Conservation (phyloP, 2,888 invertebrate genomes). For the Operophtera brumata region DNA sequence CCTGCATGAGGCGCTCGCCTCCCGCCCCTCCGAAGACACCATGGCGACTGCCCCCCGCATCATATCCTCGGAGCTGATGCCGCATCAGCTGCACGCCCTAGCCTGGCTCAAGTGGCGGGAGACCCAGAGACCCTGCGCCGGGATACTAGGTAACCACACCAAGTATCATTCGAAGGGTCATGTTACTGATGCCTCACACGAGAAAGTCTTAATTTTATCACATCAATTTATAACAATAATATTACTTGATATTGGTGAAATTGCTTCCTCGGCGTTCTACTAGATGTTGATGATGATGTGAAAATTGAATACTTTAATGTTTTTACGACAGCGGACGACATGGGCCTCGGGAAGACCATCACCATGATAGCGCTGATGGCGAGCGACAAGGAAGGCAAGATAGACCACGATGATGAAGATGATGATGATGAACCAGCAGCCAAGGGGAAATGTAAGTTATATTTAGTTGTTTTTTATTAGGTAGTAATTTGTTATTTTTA, state of each 20-base stretch:
- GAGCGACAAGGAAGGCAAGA: conserved; percentile 68
- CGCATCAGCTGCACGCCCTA: conserved; percentile 92
- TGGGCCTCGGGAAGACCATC: conserved; percentile 91
- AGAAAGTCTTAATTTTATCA: no score
- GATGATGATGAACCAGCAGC: conserved; percentile 36
- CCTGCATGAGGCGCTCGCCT: conserved; percentile 85
- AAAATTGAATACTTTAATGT: neutral
- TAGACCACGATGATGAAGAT: conserved; percentile 50
- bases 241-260: no score
- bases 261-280: no score
- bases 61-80: conserved; percentile 85
- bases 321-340: conserved; percentile 83
- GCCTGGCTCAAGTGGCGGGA: conserved; percentile 96
- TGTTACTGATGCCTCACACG: no score
- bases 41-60: conserved; percentile 82
- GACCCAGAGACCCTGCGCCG: conserved; percentile 90
- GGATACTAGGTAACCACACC: conserved; percentile 85
- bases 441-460: conserved; percentile 23
- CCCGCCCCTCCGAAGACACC: conserved; percentile 83
- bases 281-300: no score
- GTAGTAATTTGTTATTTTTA: no score
- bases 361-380: conserved; percentile 89
- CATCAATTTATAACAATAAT: no score
- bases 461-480: no score
- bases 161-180: no score